Conservation (phyloP, 64 coral and sea anemone species). For the Cladopsammia gracilis region DNA sequence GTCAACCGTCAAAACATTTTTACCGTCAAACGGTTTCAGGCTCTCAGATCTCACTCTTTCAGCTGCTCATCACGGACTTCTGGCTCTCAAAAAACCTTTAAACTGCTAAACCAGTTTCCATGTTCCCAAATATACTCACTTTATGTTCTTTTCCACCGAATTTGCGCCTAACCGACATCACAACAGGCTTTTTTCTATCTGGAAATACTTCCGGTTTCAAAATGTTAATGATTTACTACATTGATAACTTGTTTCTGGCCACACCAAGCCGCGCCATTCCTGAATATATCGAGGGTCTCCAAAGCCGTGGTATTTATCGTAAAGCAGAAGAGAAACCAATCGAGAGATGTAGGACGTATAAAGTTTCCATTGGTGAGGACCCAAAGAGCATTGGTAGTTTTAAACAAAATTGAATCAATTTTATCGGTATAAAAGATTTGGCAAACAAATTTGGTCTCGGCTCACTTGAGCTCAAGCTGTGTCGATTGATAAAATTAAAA, state of each 20-base stretch:
- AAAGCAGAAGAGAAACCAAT: background rate
- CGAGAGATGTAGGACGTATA: background rate
- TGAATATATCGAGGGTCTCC: background rate
- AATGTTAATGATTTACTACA: background rate
- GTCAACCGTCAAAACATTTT: too few species aligned
- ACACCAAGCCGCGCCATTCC: background rate
- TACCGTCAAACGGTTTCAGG: too few species aligned
- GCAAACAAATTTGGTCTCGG: constrained; percentile 24
- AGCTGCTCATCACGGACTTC: too few species aligned
- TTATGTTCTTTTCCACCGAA: too few species aligned
- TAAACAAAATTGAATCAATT: constrained; percentile 31
- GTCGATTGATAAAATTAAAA: constrained; percentile 9
- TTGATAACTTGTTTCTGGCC: constrained; percentile 8
- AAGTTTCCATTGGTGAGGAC: background rate
- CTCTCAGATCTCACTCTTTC: too few species aligned
- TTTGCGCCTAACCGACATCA: too few species aligned
- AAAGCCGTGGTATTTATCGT: background rate
- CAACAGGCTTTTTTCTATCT: too few species aligned
- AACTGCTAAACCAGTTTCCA: too few species aligned
- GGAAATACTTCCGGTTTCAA: too few species aligned
- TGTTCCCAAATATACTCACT: too few species aligned
- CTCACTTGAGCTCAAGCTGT: constrained; percentile 46
- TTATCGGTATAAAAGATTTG: constrained; percentile 37
- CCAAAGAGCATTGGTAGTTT: too few species aligned
- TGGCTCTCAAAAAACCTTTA: too few species aligned